Evolutionary conservation across 2,888 invertebrate species (phyloP).

Genomic region (Troilus luridus): DNA sequence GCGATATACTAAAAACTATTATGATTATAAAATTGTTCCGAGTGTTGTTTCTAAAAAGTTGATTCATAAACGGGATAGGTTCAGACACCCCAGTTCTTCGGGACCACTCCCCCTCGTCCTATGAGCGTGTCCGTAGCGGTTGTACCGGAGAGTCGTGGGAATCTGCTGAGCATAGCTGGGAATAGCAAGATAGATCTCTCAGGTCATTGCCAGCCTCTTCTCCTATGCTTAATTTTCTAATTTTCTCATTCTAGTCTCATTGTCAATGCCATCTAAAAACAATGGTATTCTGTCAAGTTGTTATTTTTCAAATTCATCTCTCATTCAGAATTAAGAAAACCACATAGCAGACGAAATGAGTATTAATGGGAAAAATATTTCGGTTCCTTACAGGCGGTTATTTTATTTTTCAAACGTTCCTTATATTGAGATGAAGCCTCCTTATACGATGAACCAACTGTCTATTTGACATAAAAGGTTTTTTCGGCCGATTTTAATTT

Average conservation of each 20-base stretch:
- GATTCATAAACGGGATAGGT: not conserved
- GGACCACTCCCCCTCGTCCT: not conserved
- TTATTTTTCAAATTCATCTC: not conserved
- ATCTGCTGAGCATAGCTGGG: slow-evolving; percentile 14
- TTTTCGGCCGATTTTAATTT: too few species aligned
- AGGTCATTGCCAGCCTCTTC: not conserved
- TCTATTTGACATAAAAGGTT: too few species aligned
- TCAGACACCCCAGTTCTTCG: not conserved
- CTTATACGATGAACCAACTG: too few species aligned
- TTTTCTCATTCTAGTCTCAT: slow-evolving; percentile 13
- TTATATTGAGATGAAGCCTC: not conserved
- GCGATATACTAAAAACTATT: too few species aligned
- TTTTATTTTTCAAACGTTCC: not conserved
- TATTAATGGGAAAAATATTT: not conserved
- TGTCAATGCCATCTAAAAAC: not conserved
- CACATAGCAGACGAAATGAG: not conserved
- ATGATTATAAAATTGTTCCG: too few species aligned
- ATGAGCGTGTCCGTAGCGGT: not conserved
- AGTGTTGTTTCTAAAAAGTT: too few species aligned
- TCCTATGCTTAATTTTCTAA: slow-evolving; percentile 19
- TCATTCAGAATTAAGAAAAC: not conserved
- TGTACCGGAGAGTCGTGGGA: not conserved
- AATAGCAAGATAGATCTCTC: slow-evolving; percentile 3
- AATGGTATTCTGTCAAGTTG: not conserved
- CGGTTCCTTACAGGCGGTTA: not conserved